Base-by-base conservation (phyloP, 2,888 invertebrate genomes). In the Mylabris sibirica region DNA sequence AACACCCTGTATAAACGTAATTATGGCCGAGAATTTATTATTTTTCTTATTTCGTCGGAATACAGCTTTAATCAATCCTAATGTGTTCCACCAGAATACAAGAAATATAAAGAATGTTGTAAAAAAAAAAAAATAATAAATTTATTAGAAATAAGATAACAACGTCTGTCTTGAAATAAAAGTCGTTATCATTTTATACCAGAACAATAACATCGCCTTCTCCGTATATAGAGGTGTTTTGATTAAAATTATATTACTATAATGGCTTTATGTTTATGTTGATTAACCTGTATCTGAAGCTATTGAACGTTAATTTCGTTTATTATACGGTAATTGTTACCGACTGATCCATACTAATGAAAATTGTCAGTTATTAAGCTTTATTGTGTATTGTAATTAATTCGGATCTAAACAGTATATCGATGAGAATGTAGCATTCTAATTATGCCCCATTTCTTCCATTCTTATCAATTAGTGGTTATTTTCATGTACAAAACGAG, bases 121-220 rank as follows among this genome's bases (percentile, higher is more conserved):
- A 44, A 44, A 44, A 44, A n/a, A 44, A 44, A n/a, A 14, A 44
- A 14, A 44, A 14, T 44, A 44, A n/a, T 14, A 44, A 44, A 44
- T 44, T 44, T n/a, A 44, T 44, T 44, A 44, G 12, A 38, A 38
- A 12, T 8, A n/a, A n/a, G n/a, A n/a, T n/a, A 3, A 2, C 12
- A 9, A 38, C 38, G 38, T 38, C 38, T n/a, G n/a, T n/a, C n/a
- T n/a, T n/a, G 41, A n/a, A 44, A 44, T 44, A 44, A 44, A 44
- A 17, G n/a, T n/a, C n/a, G n/a, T n/a, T n/a, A n/a, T n/a, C n/a
- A n/a, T n/a, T n/a, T n/a, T n/a, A n/a, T n/a, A n/a, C n/a, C n/a
- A n/a, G 41, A 12, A 14, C n/a, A 30, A 30, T 30, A 30, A 6
- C 30, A 30, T 5, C 30, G 4, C 30, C 30, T 30, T n/a, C n/a